These are phyloP conservation scores for Onychomys leucogaster DNA, from an alignment of 2,797 vertebrate species.

Conservation along the genomic window DNA sequence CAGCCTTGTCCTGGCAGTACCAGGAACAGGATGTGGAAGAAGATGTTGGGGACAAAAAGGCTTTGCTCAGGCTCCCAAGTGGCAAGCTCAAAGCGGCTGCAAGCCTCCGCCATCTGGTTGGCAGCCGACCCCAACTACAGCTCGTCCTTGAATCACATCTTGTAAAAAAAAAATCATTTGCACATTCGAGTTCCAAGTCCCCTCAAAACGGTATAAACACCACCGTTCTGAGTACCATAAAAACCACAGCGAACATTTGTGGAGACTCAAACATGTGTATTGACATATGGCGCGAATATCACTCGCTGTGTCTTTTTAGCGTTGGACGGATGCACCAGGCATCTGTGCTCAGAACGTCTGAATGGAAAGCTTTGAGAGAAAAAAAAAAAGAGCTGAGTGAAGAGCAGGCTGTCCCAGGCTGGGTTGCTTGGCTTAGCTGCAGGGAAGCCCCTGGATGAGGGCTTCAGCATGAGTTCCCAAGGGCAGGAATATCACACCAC, in stretches of 20 bases:
- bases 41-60: constrained; percentile 61
- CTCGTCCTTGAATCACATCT: constrained; percentile 80
- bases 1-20: fast-evolving
- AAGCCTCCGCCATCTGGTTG: constrained; percentile 69
- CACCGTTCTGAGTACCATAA: constrained; percentile 76
- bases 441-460: not conserved
- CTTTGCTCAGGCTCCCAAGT: constrained; percentile 77
- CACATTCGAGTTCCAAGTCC: constrained; percentile 80
- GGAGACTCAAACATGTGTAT: constrained; percentile 90
- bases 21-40: constrained; percentile 74
- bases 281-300: constrained; percentile 89
- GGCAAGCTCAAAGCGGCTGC: constrained; percentile 73
- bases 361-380: constrained; percentile 82
- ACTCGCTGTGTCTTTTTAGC: constrained; percentile 88
- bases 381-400: constrained; percentile 82
- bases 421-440: constrained; percentile 70
- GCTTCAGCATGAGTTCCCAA: not conserved
- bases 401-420: constrained; percentile 80
- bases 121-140: constrained; percentile 76
- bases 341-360: constrained; percentile 85
- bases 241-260: constrained; percentile 88
- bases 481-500: fast-evolving
- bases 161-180: constrained; percentile 79
- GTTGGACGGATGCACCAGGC: constrained; percentile 86
- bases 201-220: constrained; percentile 81